Conservation (phyloP, 2,888 invertebrate genomes). For the Allophyes oxyacanthae region DNA sequence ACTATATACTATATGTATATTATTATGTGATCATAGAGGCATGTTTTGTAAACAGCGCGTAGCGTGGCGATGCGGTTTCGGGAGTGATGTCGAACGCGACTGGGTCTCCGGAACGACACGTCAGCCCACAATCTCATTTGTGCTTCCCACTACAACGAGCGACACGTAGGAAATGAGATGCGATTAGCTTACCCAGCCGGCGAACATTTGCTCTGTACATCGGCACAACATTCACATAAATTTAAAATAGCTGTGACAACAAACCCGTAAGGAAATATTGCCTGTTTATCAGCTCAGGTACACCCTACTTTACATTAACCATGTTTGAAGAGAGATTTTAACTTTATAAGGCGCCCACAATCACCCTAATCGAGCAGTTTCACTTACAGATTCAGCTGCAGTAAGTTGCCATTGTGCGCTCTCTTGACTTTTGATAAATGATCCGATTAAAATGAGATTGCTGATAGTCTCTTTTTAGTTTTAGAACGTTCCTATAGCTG, state of each 20-base stretch:
- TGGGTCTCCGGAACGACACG: constrained; percentile 75
- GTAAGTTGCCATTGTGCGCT: constrained; percentile 53
- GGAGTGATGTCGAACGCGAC: constrained; percentile 68
- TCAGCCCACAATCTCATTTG: constrained; percentile 82
- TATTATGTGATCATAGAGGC: constrained; percentile 28
- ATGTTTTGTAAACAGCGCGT: constrained; percentile 55
- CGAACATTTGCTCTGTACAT: constrained; percentile 61
- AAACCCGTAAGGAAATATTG: constrained; percentile 50
- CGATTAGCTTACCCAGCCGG: constrained; percentile 77
- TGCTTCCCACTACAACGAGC: constrained; percentile 76
- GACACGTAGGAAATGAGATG: constrained; percentile 83
- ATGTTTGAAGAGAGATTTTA: constrained; percentile 47
- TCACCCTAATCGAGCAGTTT: constrained; percentile 50
- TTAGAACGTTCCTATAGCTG: constrained; percentile 35
- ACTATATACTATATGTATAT: constrained; percentile 25
- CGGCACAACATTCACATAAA: constrained; percentile 56
- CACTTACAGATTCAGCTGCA: constrained; percentile 52
- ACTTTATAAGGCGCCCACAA: constrained; percentile 51
- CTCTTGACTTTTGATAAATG: constrained; percentile 59
- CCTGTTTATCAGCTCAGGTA: constrained; percentile 54
- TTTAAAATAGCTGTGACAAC: constrained; percentile 55
- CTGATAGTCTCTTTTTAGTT: constrained; percentile 54
- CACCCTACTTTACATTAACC: constrained; percentile 43
- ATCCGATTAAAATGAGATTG: constrained; percentile 57
- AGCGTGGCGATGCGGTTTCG: constrained; percentile 60